Conservation (phyloP, 2,113 vertebrate genomes). For the Lepus timidus region DNA sequence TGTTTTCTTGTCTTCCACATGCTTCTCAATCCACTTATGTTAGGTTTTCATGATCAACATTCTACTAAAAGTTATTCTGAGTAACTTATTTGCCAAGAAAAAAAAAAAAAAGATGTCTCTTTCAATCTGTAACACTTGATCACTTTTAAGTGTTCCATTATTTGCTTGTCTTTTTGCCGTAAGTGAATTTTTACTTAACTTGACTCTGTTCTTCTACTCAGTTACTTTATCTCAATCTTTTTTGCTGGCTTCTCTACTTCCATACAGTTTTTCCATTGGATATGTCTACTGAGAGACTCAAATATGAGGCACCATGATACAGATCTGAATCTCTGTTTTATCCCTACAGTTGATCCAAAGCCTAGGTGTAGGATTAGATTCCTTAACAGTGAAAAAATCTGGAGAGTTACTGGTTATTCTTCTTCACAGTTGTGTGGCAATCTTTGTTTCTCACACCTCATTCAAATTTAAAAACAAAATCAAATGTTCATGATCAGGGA, state of each 20-base stretch:
- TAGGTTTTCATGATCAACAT: neutral
- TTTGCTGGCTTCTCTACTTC: neutral
- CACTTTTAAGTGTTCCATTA: neutral
- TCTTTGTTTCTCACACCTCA: neutral
- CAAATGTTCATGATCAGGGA: neutral
- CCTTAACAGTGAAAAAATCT: neutral
- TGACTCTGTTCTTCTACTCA: neutral
- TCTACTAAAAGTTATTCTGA: neutral
- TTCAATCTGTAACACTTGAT: neutral
- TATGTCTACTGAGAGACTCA: neutral
- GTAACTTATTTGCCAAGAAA: neutral
- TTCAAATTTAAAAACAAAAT: neutral
- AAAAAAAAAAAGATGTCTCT: neutral
- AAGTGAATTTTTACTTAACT: neutral
- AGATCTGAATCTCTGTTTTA: neutral
- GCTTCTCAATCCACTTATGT: neutral
- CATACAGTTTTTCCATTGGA: neutral
- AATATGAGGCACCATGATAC: neutral
- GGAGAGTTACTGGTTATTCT: neutral
- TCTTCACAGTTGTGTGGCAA: neutral
- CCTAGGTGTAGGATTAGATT: neutral
- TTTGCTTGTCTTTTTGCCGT: neutral
- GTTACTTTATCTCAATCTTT: neutral
- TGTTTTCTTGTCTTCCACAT: neutral
- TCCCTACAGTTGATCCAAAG: neutral